Evolutionary conservation across 2,113 vertebrate species (phyloP).

Genomic region (Candoia aspera): DNA sequence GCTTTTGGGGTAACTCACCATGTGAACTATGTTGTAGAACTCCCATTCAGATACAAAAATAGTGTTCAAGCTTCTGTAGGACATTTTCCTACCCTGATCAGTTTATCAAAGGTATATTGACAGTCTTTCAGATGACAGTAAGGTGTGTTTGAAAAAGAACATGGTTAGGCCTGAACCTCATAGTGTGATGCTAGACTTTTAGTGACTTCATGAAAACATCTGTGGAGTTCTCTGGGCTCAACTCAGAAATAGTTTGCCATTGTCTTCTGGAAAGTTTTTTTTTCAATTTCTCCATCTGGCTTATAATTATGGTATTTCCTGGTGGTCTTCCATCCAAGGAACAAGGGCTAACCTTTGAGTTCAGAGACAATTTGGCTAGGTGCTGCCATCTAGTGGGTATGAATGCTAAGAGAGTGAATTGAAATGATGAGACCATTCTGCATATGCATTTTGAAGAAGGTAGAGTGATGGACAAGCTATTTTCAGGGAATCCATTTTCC

Average conservation of each 20-base stretch:
- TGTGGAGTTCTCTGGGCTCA: neutral
- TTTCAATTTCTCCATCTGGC: neutral
- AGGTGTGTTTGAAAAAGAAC: neutral
- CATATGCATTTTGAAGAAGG: neutral
- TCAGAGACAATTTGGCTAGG: too few relatives aligned
- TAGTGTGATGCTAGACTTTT: neutral
- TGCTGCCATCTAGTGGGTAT: neutral
- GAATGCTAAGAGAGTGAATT: neutral
- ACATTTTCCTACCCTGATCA: neutral
- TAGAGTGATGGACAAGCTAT: neutral
- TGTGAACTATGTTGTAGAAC: neutral
- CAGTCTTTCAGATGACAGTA: neutral
- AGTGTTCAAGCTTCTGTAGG: neutral
- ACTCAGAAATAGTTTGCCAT: neutral
- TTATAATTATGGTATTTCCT: too few relatives aligned
- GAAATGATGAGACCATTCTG: neutral
- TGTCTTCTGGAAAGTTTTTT: neutral
- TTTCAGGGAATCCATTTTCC: neutral
- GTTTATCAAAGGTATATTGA: neutral
- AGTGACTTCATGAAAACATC: neutral
- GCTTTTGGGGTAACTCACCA: neutral
- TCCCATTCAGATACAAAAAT: neutral
- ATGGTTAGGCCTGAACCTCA: neutral
- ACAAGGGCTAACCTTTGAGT: too few relatives aligned
- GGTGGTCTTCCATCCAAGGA: too few relatives aligned